phyloP scores from a whole-genome alignment of 2,113 vertebrate species.

The Paradoxurus hermaphroditus region DNA sequence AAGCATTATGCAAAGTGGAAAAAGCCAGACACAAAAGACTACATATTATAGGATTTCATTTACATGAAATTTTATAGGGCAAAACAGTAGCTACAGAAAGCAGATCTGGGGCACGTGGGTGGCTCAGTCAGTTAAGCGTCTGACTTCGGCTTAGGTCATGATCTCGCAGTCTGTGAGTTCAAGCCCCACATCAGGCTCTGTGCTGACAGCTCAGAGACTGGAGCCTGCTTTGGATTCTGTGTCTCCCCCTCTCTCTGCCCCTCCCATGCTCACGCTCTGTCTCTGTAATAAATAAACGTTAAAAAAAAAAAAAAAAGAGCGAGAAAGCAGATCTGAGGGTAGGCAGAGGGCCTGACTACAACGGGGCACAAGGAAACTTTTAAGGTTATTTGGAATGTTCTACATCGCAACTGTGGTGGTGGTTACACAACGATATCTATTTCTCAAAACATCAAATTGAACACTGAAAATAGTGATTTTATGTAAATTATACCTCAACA shows the following conservation, averaged over 20 bases:
- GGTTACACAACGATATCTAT: not conserved
- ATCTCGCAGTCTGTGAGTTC: too few relatives aligned
- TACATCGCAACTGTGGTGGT: not conserved
- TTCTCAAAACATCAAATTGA: not conserved
- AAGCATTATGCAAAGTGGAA: not conserved
- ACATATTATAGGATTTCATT: not conserved
- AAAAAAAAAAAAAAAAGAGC: too few relatives aligned
- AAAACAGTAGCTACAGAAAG: not conserved
- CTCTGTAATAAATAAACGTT: too few relatives aligned
- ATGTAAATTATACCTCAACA: not conserved
- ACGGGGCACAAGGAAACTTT: not conserved
- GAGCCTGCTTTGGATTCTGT: too few relatives aligned
- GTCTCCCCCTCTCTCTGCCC: too few relatives aligned
- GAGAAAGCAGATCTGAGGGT: not conserved
- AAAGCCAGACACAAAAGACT: not conserved
- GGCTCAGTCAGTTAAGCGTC: too few relatives aligned
- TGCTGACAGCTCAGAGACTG: too few relatives aligned
- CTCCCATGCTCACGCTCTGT: too few relatives aligned
- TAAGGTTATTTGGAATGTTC: not conserved
- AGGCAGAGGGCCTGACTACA: not conserved
- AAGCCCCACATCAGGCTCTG: too few relatives aligned
- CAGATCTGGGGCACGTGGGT: not conserved
- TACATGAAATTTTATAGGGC: not conserved
- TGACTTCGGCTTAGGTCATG: too few relatives aligned
- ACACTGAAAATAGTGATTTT: not conserved